Percentiles rank a stretch among this genome's conserved stretches.
Conservation (phyloP, 2,888 invertebrate genomes). For the Geophilus truncorum region DNA sequence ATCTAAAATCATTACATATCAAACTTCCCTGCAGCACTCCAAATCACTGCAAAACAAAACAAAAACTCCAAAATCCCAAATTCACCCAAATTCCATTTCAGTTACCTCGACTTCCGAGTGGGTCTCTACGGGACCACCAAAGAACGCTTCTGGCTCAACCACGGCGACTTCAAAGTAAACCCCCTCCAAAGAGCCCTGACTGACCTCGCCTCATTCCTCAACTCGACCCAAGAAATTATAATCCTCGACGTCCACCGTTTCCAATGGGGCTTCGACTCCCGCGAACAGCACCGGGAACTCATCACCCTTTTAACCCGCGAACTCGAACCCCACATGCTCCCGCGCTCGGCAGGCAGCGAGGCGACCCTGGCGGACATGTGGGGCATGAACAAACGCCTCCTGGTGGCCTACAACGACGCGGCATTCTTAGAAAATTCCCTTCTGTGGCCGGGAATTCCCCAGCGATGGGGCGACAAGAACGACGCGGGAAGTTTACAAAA, state of each 20-base stretch:
- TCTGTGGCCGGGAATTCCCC: constrained; percentile 35
- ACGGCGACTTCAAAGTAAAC: constrained; percentile 64
- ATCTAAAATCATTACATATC: too few species aligned
- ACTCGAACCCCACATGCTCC: constrained; percentile 47
- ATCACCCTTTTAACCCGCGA: constrained; percentile 47
- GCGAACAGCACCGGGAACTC: constrained; percentile 47
- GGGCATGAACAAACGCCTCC: constrained; percentile 36
- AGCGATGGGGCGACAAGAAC: constrained; percentile 41
- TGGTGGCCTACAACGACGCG: constrained; percentile 38
- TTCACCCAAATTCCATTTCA: too few species aligned
- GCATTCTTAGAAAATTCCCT: constrained; percentile 23
- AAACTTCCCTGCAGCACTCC: too few species aligned
- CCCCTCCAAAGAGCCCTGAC: constrained; percentile 52
- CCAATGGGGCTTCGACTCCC: constrained; percentile 51
- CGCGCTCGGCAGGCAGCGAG: constrained; percentile 39
- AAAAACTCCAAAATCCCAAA: too few species aligned
- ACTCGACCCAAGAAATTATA: constrained; percentile 57
- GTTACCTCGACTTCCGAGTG: constrained; percentile 70
- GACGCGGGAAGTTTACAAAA: constrained; percentile 53
- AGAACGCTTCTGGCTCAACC: constrained; percentile 62
- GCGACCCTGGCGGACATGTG: constrained; percentile 38
- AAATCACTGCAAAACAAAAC: too few species aligned
- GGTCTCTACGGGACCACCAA: constrained; percentile 58
- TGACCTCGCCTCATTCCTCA: constrained; percentile 56
- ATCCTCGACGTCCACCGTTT: constrained; percentile 59